Conservation (phyloP, 2,113 vertebrate genomes). For the Mus pahari region DNA sequence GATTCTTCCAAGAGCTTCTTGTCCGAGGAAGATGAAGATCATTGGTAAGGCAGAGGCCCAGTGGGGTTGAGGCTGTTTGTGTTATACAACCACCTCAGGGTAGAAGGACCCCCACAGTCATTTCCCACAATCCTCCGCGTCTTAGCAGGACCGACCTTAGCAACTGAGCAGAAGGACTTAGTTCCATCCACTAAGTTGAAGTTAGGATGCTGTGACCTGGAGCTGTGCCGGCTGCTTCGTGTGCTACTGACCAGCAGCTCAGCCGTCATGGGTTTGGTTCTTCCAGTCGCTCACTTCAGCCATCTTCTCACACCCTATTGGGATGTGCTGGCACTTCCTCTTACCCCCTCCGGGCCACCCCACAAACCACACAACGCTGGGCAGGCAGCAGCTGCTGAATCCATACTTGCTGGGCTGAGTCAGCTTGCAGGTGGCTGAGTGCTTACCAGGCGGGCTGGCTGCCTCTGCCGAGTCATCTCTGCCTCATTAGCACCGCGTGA, state of each 20-base stretch:
- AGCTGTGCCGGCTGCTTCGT: not conserved
- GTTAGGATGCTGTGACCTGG: not conserved
- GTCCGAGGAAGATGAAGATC: not conserved
- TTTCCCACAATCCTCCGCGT: not conserved
- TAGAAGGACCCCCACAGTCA: not conserved
- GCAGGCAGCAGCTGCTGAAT: not conserved
- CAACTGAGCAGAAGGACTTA: not conserved
- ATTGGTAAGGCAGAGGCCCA: not conserved
- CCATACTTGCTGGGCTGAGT: not conserved
- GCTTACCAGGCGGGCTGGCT: not conserved
- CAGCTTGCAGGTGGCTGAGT: not conserved
- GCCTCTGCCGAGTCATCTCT: not conserved
- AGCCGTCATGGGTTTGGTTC: accelerated
- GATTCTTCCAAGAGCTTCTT: conserved; percentile 29
- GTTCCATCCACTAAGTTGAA: not conserved
- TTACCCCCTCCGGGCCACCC: not conserved
- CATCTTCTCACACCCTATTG: not conserved
- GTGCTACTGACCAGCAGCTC: accelerated
- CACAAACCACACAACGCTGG: not conserved
- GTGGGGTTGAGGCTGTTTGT: not conserved
- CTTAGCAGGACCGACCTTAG: not conserved
- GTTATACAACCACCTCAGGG: not conserved
- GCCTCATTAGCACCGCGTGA: not conserved
- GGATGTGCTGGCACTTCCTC: not conserved
- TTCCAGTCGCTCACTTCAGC: not conserved